A percentile compares a stretch with the other conserved stretches of the same genome.
Conservation (phyloP, 2,888 invertebrate genomes). For the Xylota segnis region DNA sequence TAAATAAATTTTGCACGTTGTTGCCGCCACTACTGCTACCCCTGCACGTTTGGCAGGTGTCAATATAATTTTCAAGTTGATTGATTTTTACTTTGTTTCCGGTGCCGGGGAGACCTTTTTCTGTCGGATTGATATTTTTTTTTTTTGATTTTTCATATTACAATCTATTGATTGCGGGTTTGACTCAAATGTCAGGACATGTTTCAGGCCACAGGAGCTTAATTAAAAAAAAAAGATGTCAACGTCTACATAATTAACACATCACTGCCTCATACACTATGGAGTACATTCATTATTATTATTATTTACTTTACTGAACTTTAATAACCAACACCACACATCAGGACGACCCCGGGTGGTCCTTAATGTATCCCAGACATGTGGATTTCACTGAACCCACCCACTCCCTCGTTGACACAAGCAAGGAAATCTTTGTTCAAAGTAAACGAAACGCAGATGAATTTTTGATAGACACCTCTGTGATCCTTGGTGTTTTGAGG, state of each 20-base stretch:
- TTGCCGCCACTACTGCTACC: neutral
- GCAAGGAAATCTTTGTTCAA: slow-evolving; percentile 34
- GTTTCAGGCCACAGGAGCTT: neutral
- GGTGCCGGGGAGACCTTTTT: slow-evolving; percentile 12
- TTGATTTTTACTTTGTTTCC: slow-evolving; percentile 74
- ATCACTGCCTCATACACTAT: neutral
- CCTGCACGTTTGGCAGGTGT: slow-evolving; percentile 65
- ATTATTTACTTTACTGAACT: slow-evolving; percentile 68
- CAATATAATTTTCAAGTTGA: slow-evolving; percentile 75
- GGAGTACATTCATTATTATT: slow-evolving; percentile 60
- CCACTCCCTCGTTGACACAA: slow-evolving; percentile 10
- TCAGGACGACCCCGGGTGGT: slow-evolving; percentile 27
- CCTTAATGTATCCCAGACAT: slow-evolving; percentile 32
- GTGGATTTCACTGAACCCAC: slow-evolving; percentile 18
- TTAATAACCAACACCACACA: slow-evolving; percentile 56
- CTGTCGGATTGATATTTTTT: slow-evolving; percentile 15
- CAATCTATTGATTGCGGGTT: slow-evolving; percentile 35
- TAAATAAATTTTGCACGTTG: slow-evolving; percentile 54
- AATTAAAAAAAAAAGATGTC: slow-evolving; percentile 30
- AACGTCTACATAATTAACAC: slow-evolving; percentile 20
- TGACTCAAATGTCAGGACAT: neutral
- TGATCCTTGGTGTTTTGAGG: slow-evolving; percentile 41
- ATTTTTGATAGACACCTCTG: slow-evolving; percentile 73
- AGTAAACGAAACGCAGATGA: slow-evolving; percentile 56
- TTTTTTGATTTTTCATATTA: slow-evolving; percentile 8